phyloP scores from a whole-genome alignment of 2,797 vertebrate species.

The Acanthiza pusilla region DNA sequence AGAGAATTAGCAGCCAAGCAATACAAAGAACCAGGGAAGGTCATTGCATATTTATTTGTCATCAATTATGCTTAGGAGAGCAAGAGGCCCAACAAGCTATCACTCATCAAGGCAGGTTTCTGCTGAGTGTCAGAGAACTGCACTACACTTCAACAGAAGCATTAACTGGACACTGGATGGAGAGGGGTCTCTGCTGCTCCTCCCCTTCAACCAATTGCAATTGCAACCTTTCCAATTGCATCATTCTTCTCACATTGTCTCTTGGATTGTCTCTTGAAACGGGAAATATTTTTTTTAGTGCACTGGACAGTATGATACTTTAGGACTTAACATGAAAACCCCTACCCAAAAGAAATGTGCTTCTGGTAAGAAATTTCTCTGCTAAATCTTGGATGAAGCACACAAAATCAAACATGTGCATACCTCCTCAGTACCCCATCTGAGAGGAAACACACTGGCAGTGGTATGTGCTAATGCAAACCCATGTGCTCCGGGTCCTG shows the following conservation, averaged over 20 bases:
- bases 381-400: background rate
- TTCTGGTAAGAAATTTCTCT: background rate
- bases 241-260: background rate
- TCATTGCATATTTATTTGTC: background rate
- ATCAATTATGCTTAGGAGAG: background rate
- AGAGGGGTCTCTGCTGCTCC: background rate
- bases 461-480: background rate
- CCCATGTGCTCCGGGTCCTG: background rate
- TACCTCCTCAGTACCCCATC: background rate
- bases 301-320: background rate
- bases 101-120: background rate
- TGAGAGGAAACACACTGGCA: background rate
- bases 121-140: background rate
- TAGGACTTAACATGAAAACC: background rate
- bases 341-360: background rate
- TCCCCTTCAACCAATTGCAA: background rate
- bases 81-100: background rate
- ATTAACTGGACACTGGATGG: background rate
- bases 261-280: background rate
- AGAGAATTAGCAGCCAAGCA: background rate
- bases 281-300: background rate
- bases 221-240: background rate
- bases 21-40: background rate
- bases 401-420: accelerated
- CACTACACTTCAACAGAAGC: background rate